These are phyloP conservation scores for Saturnia pavonia DNA, from an alignment of 2,888 invertebrate species.

Conservation along the genomic window DNA sequence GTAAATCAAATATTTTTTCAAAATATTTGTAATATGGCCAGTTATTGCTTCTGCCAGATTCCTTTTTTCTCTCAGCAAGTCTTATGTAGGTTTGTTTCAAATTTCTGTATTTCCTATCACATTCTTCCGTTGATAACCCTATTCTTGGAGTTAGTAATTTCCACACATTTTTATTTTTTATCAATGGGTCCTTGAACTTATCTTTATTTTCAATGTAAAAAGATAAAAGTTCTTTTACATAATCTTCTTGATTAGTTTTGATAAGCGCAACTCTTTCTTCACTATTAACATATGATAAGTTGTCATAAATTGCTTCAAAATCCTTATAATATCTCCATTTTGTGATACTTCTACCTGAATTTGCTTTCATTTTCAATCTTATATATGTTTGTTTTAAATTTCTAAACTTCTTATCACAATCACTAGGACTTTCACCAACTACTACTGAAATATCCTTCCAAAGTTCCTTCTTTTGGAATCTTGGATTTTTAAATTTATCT, in stretches of 20 bases:
- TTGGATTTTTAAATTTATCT: slow-evolving; percentile 66
- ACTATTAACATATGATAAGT: slow-evolving; percentile 5
- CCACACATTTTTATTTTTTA: slow-evolving; percentile 68
- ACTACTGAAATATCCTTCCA: slow-evolving; percentile 64
- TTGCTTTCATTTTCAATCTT: slow-evolving; percentile 17
- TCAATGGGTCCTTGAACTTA: slow-evolving; percentile 61
- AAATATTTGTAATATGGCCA: slow-evolving; percentile 73
- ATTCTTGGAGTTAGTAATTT: slow-evolving; percentile 54
- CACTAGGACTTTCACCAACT: slow-evolving; percentile 55
- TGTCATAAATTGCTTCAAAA: slow-evolving; percentile 23
- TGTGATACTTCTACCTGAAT: slow-evolving; percentile 20
- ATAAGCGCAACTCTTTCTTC: slow-evolving; percentile 30
- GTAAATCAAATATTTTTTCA: slow-evolving; percentile 64
- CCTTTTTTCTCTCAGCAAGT: slow-evolving; percentile 55
- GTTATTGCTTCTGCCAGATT: slow-evolving; percentile 55
- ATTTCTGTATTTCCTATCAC: slow-evolving; percentile 71
- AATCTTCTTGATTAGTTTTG: slow-evolving; percentile 52
- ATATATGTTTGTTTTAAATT: slow-evolving; percentile 23
- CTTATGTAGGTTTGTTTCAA: slow-evolving; percentile 71
- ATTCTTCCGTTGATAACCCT: slow-evolving; percentile 63
- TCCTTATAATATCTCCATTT: slow-evolving; percentile 23
- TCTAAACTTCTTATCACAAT: slow-evolving; percentile 62
- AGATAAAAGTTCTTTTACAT: slow-evolving; percentile 60
- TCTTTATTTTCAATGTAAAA: slow-evolving; percentile 68
- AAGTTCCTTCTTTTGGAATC: slow-evolving; percentile 68